Evolutionary conservation across 37 sponge, comb jelly and placozoan genomes (phyloP).

Genomic region (Agelas oroides): DNA sequence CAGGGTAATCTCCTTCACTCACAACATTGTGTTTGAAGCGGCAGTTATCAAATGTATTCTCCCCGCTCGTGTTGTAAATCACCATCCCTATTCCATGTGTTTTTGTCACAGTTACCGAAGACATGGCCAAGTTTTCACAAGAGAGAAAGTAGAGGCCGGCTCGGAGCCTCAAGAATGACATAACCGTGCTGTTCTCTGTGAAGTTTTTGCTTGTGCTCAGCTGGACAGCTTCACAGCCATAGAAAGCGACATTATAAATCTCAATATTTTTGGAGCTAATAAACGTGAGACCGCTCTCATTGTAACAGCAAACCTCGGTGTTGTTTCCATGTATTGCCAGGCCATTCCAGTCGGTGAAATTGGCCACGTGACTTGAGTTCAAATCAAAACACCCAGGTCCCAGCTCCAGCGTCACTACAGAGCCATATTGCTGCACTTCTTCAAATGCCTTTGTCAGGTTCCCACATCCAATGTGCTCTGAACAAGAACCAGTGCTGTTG

Average conservation of each 20-base stretch:
- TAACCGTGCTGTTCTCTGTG: background rate
- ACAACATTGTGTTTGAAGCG: conserved; percentile 5
- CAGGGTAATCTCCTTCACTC: background rate
- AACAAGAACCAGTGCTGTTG: too few relatives aligned
- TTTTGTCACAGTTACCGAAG: conserved; percentile 6
- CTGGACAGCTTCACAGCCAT: conserved; percentile 19
- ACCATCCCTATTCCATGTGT: conserved; percentile 28
- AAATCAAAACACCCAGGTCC: background rate
- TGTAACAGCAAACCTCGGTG: background rate
- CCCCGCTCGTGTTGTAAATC: conserved; percentile 50
- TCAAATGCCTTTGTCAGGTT: too few relatives aligned
- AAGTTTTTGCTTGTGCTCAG: conserved; percentile 45
- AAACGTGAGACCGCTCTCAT: conserved; percentile 30
- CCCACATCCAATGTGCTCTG: too few relatives aligned
- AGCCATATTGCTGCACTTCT: background rate
- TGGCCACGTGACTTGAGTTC: background rate
- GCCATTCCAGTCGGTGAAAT: conserved; percentile 21
- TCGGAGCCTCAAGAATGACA: conserved; percentile 8
- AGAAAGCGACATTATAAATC: conserved; percentile 21
- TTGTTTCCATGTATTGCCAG: conserved; percentile 36
- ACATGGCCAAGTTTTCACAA: conserved; percentile 29
- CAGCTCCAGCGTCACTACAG: background rate
- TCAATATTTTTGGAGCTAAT: background rate
- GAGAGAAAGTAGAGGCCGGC: conserved; percentile 38
- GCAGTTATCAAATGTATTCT: conserved; percentile 6